Evolutionary conservation across 2,797 vertebrate species (phyloP).

Genomic region (Hephaestus fuliginosus): DNA sequence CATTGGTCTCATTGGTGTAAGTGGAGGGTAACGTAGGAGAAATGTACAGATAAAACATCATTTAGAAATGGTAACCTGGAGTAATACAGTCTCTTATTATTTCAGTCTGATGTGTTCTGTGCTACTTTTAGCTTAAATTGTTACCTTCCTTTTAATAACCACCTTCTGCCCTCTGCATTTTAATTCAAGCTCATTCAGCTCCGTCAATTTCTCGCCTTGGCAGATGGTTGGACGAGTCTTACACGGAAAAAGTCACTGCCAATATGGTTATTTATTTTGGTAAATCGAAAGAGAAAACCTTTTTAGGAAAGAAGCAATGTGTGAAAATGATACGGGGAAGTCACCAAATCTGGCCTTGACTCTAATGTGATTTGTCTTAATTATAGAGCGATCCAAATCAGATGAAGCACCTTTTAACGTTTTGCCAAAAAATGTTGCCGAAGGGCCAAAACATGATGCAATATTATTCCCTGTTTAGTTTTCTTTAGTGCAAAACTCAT

Average conservation of each 20-base stretch:
- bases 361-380: background rate
- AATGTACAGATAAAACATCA: background rate
- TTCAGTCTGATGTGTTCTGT: background rate
- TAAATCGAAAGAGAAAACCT: background rate
- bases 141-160: background rate
- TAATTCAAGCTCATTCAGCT: too few species aligned
- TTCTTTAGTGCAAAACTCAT: background rate
- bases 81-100: background rate
- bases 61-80: constrained; percentile 7
- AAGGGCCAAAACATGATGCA: background rate
- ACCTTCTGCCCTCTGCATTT: background rate
- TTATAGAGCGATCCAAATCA: background rate
- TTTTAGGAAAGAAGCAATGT: background rate
- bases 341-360: background rate
- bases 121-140: background rate
- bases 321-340: background rate
- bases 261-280: background rate
- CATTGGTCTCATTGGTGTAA: constrained; percentile 1
- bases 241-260: background rate
- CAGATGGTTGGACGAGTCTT: background rate
- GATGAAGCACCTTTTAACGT: background rate
- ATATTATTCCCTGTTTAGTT: background rate
- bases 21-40: background rate
- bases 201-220: background rate
- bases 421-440: background rate